Percentiles rank a stretch among this genome's conserved stretches.
Conservation (phyloP, 2,113 vertebrate genomes). For the Hippocampus abdominalis region DNA sequence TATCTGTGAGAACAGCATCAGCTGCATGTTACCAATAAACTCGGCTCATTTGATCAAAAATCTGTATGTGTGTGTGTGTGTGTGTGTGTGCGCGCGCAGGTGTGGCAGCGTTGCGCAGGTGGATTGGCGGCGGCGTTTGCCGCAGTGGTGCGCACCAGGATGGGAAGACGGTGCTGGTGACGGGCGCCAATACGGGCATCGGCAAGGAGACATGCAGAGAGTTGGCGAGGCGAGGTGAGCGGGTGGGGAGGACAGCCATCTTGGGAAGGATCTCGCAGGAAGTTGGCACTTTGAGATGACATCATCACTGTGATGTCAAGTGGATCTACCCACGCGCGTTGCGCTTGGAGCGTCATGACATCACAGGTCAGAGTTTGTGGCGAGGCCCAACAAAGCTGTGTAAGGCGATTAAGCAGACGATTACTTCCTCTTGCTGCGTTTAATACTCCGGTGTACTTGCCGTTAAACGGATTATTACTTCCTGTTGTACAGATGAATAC, state of each 20-base stretch:
- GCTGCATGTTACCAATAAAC: no score
- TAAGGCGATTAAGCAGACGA: conserved; percentile 9
- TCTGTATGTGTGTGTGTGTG: not conserved
- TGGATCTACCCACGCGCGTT: no score
- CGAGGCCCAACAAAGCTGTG: not conserved
- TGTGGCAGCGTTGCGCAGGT: conserved; percentile 49
- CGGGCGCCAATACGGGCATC: conserved; percentile 74
- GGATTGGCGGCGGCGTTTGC: conserved; percentile 69
- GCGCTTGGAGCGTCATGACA: not conserved
- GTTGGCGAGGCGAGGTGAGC: conserved; percentile 67
- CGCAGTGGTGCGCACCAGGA: conserved; percentile 46
- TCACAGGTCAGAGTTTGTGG: conserved; percentile 10
- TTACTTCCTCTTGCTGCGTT: no score
- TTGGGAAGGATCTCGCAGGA: not conserved
- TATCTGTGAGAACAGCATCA: conserved; percentile 45
- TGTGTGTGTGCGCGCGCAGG: conserved; percentile 22
- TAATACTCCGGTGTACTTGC: no score
- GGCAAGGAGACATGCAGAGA: conserved; percentile 74
- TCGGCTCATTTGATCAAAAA: not conserved
- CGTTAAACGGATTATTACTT: no score
- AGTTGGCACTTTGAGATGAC: not conserved
- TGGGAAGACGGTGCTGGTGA: conserved; percentile 71
- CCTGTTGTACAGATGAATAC: no score
- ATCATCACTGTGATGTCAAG: not conserved
- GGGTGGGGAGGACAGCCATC: not conserved